Conservation (phyloP, 2,113 vertebrate genomes). For the Sinocyclocheilus rhinocerous region DNA sequence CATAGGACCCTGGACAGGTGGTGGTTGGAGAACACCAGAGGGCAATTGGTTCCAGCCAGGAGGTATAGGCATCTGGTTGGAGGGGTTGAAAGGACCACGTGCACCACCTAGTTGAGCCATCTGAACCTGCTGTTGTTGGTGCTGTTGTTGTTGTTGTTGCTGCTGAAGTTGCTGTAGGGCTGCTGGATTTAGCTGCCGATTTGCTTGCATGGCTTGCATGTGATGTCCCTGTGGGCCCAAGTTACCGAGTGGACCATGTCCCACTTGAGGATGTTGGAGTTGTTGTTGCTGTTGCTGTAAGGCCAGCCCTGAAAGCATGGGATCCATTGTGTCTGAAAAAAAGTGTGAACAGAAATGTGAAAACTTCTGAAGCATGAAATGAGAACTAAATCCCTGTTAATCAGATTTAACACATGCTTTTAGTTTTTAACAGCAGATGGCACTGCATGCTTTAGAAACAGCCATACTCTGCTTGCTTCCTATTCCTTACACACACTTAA, state of each 20-base stretch:
- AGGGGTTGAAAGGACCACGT: constrained; percentile 87
- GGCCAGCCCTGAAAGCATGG: constrained; percentile 88
- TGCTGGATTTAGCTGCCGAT: constrained; percentile 88
- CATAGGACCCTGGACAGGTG: constrained; percentile 82
- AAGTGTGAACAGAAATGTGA: constrained; percentile 29
- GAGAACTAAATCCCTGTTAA: not conserved
- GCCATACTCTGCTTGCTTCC: no score
- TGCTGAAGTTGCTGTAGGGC: constrained; percentile 89
- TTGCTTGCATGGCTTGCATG: constrained; percentile 86
- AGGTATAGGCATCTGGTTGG: constrained; percentile 88
- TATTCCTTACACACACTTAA: no score
- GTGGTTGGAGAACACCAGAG: constrained; percentile 87
- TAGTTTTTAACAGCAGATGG: no score
- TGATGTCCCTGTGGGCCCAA: constrained; percentile 89
- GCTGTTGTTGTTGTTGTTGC: constrained; percentile 79
- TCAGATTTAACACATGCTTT: no score
- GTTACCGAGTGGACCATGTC: constrained; percentile 83
- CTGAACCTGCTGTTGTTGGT: constrained; percentile 72
- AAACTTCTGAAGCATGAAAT: not conserved
- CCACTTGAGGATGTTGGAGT: constrained; percentile 84
- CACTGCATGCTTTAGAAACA: no score
- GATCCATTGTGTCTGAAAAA: constrained; percentile 87
- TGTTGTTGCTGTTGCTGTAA: constrained; percentile 78
- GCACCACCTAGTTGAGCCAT: constrained; percentile 76
- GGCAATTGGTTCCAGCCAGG: constrained; percentile 95